phyloP scores from a whole-genome alignment of 1,140 invertebrate genomes.

The Magallana gigas region DNA sequence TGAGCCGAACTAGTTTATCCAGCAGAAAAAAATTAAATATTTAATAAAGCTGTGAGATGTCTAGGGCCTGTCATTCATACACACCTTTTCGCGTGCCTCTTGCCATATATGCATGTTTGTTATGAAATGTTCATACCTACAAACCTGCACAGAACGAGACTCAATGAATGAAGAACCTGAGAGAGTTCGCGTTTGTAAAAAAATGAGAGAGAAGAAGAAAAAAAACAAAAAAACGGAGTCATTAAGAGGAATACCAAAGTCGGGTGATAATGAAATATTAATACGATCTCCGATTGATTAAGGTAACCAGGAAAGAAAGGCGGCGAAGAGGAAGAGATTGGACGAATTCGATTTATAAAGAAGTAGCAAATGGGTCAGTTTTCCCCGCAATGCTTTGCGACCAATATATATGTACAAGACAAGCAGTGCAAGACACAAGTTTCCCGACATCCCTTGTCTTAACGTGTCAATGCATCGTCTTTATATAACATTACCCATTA shows the following conservation, averaged over 20 bases:
- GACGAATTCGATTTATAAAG: neutral
- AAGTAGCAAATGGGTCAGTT: neutral
- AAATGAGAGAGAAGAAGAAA: too few relatives aligned
- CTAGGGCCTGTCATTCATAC: too few relatives aligned
- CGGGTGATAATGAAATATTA: conserved; percentile 13
- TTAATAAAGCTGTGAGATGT: too few relatives aligned
- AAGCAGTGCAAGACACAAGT: neutral
- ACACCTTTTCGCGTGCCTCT: too few relatives aligned
- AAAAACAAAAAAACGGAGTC: neutral
- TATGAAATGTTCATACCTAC: too few relatives aligned
- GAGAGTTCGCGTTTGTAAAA: too few relatives aligned
- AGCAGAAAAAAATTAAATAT: too few relatives aligned
- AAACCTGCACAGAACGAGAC: too few relatives aligned
- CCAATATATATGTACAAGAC: neutral
- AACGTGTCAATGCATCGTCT: neutral
- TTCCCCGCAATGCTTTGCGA: neutral
- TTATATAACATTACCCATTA: neutral
- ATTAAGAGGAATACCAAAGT: neutral
- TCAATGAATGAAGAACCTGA: too few relatives aligned
- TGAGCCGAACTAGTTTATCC: too few relatives aligned
- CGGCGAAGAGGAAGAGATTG: neutral
- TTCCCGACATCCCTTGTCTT: neutral
- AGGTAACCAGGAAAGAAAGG: neutral
- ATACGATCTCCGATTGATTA: neutral
- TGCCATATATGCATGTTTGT: too few relatives aligned